Percentiles rank a stretch among this genome's conserved stretches.
These are phyloP conservation scores for Mus spretus DNA, from an alignment of 2,797 vertebrate species.

Conservation along the genomic window DNA sequence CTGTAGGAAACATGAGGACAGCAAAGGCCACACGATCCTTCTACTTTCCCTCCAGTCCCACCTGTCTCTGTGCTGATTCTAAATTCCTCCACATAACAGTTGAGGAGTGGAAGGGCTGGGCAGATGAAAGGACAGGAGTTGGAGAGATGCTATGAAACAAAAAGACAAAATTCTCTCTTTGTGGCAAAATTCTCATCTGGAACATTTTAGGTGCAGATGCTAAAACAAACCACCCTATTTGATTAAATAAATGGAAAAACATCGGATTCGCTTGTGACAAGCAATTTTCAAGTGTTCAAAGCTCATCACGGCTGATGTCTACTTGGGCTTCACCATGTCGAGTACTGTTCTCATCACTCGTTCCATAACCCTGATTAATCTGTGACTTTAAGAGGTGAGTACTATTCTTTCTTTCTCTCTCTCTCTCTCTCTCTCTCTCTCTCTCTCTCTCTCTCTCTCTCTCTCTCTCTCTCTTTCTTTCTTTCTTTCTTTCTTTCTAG, in stretches of 20 bases:
- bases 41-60: not conserved
- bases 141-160: not conserved
- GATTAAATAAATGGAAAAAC: not conserved
- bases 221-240: conserved; percentile 1
- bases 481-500: not conserved
- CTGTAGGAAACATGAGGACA: not conserved
- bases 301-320: conserved; percentile 34
- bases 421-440: not conserved
- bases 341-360: not conserved
- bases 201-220: not conserved
- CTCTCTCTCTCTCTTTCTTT: not conserved
- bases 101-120: not conserved
- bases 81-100: not conserved
- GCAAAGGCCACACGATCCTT: too few relatives aligned
- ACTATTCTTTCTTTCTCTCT: not conserved
- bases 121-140: not conserved
- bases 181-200: not conserved
- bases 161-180: not conserved
- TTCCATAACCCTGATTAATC: not conserved
- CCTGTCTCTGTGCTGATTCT: not conserved
- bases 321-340: not conserved
- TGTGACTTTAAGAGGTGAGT: not conserved
- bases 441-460: not conserved
- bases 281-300: conserved; percentile 6
- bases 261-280: not conserved